Conservation (phyloP, 2,797 vertebrate species). For the Hydrophis major region DNA sequence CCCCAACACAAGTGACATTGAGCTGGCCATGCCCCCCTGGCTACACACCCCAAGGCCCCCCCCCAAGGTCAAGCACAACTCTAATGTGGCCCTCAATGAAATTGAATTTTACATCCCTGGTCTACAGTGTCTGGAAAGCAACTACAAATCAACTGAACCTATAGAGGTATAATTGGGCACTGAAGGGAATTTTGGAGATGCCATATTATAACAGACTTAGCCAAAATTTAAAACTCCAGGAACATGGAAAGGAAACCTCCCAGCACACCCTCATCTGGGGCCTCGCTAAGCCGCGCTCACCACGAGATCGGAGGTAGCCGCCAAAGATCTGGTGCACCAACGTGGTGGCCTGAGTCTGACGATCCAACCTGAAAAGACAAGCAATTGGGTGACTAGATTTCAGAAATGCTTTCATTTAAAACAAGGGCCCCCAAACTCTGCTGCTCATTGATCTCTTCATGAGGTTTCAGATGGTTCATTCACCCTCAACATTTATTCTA, state of each 20-base stretch:
- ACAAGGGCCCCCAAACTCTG: neutral
- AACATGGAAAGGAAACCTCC: neutral
- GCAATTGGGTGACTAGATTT: neutral
- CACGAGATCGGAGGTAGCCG: conserved; percentile 91
- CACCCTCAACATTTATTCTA: neutral
- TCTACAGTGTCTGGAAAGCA: neutral
- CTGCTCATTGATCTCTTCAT: neutral
- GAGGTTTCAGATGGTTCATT: neutral
- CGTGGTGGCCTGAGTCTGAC: conserved; percentile 92
- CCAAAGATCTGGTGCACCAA: conserved; percentile 96
- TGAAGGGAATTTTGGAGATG: neutral
- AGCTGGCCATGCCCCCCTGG: too few species aligned
- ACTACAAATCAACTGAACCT: neutral
- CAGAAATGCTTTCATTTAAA: neutral
- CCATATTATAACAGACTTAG: neutral
- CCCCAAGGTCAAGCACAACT: too few species aligned
- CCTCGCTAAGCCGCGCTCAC: conserved; percentile 63
- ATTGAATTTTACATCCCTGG: too few species aligned
- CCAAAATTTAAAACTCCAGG: neutral
- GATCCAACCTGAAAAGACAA: conserved; percentile 79
- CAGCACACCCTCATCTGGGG: neutral
- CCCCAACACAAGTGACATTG: too few species aligned
- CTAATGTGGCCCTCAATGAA: too few species aligned
- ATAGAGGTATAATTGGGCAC: neutral
- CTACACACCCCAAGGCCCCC: fast-evolving